Evolutionary conservation across 2,113 vertebrate species (phyloP), one percentile per base, ranked within the genome.

Genomic region (Austrofundulus limnaeus): DNA sequence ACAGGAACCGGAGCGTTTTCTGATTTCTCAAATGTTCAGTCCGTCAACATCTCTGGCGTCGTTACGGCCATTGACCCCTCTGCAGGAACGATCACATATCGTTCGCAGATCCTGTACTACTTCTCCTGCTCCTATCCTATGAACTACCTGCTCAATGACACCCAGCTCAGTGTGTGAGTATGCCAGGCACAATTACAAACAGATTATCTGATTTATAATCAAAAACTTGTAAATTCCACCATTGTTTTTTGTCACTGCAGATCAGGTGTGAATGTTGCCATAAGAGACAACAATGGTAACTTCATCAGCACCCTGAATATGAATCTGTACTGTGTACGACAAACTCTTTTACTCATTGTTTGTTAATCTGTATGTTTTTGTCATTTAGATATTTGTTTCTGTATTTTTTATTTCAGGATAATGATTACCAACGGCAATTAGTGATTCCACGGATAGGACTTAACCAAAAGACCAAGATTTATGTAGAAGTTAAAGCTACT

Each of bases 101-200:
- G 78, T 2, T 58, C 79, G 1, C 83, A 87, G 50, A 74, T 92
- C 77, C 21, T 81, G 1, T 93, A 93, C 76, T 76, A 61, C 53
- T 93, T 89, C 71, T 92, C 91, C 69, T 93, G 92, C 63, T 51
- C 53, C 10, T 93, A 93, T 64, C 88, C 91, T 0, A 75, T 93
- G 82, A 91, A 92, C 70, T 93, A 93, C 66, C 41, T 93, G 53
- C 37, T 93, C 46, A 93, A 93, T 87, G 92, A 91, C 84, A 92
- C 89, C 1, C 12, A 88, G 24, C n/a, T 92, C 60, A 81, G 39
- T 11, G 90, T 92, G 92, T 93, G 70, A 92, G 92, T 92, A n/a
- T 51, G 28, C n/a, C 42, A 54, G 21, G 19, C 9, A n/a, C 14
- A 20, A 46, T 11, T 2, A 19, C n/a, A 2, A 20, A n/a, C 11